Evolutionary conservation across 2,888 invertebrate species (phyloP), one percentile per base, ranked within the genome.

Genomic region (Apantesis nais): DNA sequence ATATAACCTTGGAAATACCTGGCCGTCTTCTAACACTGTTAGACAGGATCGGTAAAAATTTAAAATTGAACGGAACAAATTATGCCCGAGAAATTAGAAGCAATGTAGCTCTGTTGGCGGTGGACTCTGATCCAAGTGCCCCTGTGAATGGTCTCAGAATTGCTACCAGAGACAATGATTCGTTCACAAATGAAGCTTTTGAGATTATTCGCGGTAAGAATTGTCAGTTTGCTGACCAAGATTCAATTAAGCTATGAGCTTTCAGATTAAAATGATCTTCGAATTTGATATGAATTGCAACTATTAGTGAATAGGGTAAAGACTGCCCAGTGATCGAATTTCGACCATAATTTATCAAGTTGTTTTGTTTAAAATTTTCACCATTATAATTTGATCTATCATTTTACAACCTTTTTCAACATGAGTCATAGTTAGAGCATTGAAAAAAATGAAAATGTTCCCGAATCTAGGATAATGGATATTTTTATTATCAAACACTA

Each of bases 81-180:
- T 81, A 84, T 0, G 88, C 83, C 0, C 74, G 85, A 0, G 79
- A 90, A 0, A 84, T 93, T 0, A 76, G 91, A 16, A 79, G 79
- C 16, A 95, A 94, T 69, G 85, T 94, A 0, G 94, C 95, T 0
- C 73, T 95, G 55, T 67, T 93, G 52, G 85, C 94, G 44, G 92
- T 92, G 1, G 90, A 92, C 41, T 88, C 91, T 0, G 78, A 83
- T 3, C 90, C 92, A 0, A 75, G 73, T 0, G 71, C 75, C 31
- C 94, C 93, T 0, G 88, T 94, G 0, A 81, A 81, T 9, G 95
- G 95, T 0, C 79, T 95, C 31, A 85, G 90, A 71, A 90, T 95
- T 3, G 88, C 90, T 0, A 76, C 87, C 0, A 83, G 87, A 22
- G 81, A 84, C 0, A 71, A 69, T 1, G 89, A 91, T 2, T 66